Base-by-base conservation (phyloP, 2,888 invertebrate genomes). In the Drosophila robusta region DNA sequence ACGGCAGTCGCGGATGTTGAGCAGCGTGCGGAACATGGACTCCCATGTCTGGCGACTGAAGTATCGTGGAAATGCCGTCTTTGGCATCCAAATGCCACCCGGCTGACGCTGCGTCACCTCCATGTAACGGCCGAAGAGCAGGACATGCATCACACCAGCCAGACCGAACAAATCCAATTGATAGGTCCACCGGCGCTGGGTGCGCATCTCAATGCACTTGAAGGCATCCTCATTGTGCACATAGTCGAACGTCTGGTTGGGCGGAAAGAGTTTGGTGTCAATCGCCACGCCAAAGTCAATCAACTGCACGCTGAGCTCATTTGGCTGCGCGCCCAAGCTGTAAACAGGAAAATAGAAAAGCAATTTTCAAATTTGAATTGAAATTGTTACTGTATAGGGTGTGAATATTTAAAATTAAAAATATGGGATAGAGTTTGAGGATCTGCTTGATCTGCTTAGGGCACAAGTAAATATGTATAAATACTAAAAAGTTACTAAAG, bases 281-380 rank as follows among this genome's bases (percentile, higher is more conserved):
- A 99, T 98, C 78, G 97, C 96, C 89, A 97, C 96, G 34, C 99
- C 99, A 92, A 97, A 97, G 93, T 99, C 99, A 87, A 98, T 98
- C 57, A 99, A 93, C 90, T 97, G 96, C 81, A 98, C 92, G 29
- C 95, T 95, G 41, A 96, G 94, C 58, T 94, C 68, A 22, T 88
- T 90, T 11, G 76, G 68, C 7, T 87, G 85, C 16, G 78, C 75
- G 93, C 70, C 93, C 91, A 93, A 94, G 93, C 92, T 95, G 62
- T 11, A 65, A 63, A 42, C 1, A 36, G 18, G 7, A 42, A 41
- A 45, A 22, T 5, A 16, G 12, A 39, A 45, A 42, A 29, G 14
- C 8, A 11, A 18, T 52, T 16, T 42, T 32, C 49, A 9, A 46
- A 51, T 22, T 39, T 2, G 1, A 39, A 7, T 16, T 1, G 1